These are phyloP conservation scores for Actenoides hombroni DNA, from an alignment of 2,113 vertebrate genomes.

Conservation along the genomic window DNA sequence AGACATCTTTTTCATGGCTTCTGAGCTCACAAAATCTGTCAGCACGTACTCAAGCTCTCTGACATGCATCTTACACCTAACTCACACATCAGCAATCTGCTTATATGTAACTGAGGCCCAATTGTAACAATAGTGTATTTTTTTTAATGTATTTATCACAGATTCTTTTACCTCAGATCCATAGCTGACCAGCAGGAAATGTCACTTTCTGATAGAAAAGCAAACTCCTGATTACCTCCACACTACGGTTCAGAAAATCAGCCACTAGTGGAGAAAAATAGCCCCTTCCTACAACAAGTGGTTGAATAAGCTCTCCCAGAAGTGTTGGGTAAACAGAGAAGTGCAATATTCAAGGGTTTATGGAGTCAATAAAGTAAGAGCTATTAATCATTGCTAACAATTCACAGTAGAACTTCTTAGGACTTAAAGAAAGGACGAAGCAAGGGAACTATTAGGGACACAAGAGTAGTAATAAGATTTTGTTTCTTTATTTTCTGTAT, in stretches of 20 bases:
- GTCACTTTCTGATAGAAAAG: not conserved
- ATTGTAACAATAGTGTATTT: not conserved
- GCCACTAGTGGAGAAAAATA: not conserved
- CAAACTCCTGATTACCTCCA: not conserved
- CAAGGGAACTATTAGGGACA: not conserved
- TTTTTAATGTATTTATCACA: not conserved
- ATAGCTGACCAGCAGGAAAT: not conserved
- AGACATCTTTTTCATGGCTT: not conserved
- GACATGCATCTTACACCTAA: not conserved
- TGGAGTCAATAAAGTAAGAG: not conserved
- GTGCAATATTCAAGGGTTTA: not conserved
- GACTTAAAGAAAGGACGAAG: not conserved
- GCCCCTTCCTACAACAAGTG: not conserved
- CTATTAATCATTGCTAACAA: not conserved
- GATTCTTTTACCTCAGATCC: not conserved
- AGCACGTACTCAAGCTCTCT: fast-evolving
- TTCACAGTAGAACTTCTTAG: not conserved
- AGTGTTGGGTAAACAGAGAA: not conserved
- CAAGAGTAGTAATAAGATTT: not conserved
- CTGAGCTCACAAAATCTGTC: not conserved
- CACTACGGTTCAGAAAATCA: not conserved
- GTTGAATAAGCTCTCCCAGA: not conserved
- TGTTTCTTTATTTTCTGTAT: not conserved
- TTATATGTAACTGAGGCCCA: not conserved
- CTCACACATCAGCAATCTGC: not conserved